Evolutionary conservation across 2,888 invertebrate genomes (phyloP).

Genomic region (Pilophorus perplexus): DNA sequence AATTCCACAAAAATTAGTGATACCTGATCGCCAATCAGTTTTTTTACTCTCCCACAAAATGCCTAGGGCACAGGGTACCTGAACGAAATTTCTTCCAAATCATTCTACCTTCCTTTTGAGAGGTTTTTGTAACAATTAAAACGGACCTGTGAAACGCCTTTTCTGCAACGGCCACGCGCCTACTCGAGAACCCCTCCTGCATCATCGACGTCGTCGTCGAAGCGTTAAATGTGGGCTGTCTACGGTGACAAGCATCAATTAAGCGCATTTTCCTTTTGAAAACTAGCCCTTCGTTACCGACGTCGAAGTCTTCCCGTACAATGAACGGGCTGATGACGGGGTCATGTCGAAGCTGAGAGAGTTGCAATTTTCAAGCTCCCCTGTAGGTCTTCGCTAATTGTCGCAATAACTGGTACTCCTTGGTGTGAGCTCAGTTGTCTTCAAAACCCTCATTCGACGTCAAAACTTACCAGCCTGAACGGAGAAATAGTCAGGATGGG

Average conservation of each 20-base stretch:
- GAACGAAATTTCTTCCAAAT: constrained; percentile 12
- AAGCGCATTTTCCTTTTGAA: not conserved
- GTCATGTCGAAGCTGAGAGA: too few relatives aligned
- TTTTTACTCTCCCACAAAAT: not conserved
- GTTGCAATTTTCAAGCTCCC: too few relatives aligned
- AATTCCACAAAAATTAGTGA: not conserved
- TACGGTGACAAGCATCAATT: constrained; percentile 28
- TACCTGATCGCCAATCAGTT: not conserved
- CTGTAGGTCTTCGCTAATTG: too few relatives aligned
- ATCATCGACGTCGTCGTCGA: constrained; percentile 10
- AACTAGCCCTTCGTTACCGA: constrained; percentile 26
- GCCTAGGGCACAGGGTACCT: too few relatives aligned
- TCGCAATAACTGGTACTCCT: too few relatives aligned
- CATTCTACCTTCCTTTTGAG: not conserved
- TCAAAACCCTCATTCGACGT: too few relatives aligned
- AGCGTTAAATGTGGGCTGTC: constrained; percentile 34
- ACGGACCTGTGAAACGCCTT: not conserved
- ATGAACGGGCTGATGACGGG: too few relatives aligned
- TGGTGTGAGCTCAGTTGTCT: too few relatives aligned
- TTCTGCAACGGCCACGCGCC: constrained; percentile 35
- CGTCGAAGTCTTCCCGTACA: too few relatives aligned
- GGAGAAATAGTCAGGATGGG: too few relatives aligned
- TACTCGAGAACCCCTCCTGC: not conserved
- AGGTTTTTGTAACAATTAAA: constrained; percentile 26
- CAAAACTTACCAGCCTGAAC: too few relatives aligned